These are phyloP conservation scores for Volucella inanis DNA, from an alignment of 2,888 invertebrate species.

Conservation along the genomic window DNA sequence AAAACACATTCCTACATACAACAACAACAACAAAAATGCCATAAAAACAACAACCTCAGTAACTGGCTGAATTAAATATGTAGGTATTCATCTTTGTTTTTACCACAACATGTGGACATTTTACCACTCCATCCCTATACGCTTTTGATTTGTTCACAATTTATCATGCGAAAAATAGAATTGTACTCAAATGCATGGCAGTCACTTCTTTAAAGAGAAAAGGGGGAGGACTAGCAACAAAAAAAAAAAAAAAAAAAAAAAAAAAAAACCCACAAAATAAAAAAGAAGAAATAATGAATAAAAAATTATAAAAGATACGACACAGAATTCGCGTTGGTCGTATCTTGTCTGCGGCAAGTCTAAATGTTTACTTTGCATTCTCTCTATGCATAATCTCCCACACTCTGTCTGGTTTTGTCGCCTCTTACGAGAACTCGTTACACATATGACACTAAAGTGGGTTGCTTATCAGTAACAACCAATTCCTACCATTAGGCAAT, in stretches of 20 bases:
- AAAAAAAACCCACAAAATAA: constrained; percentile 16
- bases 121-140: constrained; percentile 55
- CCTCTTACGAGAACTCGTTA: constrained; percentile 10
- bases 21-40: not conserved
- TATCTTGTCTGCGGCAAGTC: constrained; percentile 65
- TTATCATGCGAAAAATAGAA: constrained; percentile 55
- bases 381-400: constrained; percentile 55
- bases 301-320: not conserved
- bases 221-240: constrained; percentile 20
- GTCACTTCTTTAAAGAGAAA: constrained; percentile 32
- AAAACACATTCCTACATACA: constrained; percentile 27
- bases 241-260: constrained; percentile 12
- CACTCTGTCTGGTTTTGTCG: constrained; percentile 60
- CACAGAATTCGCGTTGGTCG: constrained; percentile 66
- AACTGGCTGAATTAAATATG: constrained; percentile 55
- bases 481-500: constrained; percentile 38
- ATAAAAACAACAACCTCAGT: constrained; percentile 25
- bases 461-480: constrained; percentile 55
- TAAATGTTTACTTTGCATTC: constrained; percentile 47
- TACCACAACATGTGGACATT: constrained; percentile 53
- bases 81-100: constrained; percentile 58
- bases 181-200: constrained; percentile 38
- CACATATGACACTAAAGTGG: constrained; percentile 51
- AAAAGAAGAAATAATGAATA: constrained; percentile 1
- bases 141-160: constrained; percentile 69